These are phyloP conservation scores for Anoplius nigerrimus DNA, from an alignment of 2,888 invertebrate genomes.

Conservation along the genomic window DNA sequence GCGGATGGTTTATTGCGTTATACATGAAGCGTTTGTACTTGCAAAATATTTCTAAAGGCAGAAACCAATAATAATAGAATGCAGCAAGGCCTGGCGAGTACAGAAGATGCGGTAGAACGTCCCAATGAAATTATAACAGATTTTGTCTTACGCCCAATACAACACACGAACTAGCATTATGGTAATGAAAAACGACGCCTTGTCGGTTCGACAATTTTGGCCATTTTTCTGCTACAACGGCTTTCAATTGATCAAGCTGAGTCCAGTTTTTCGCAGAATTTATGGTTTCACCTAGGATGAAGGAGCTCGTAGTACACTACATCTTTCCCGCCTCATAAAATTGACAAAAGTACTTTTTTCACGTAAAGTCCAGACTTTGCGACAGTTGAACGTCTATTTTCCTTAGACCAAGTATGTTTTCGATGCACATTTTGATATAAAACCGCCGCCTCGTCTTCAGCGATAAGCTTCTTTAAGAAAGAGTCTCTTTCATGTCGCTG, in stretches of 20 bases:
- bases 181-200: neutral
- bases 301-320: constrained; percentile 4
- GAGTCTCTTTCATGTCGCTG: too few relatives aligned
- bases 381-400: constrained; percentile 3
- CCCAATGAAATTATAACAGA: constrained; percentile 1
- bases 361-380: neutral
- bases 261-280: neutral
- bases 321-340: neutral
- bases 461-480: neutral
- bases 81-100: constrained; percentile 1
- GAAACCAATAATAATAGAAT: neutral
- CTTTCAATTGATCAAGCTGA: neutral
- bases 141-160: constrained; percentile 1
- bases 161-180: neutral
- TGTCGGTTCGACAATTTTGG: constrained; percentile 1
- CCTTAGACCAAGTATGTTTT: too few relatives aligned
- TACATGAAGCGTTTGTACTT: neutral
- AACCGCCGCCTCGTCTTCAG: neutral
- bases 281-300: neutral
- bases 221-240: neutral
- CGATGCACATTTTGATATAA: neutral
- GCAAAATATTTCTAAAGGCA: neutral
- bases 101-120: neutral
- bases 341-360: neutral
- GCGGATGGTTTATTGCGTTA: neutral